Base-by-base conservation (phyloP, 2,113 vertebrate species). In the Cisticola juncidis region DNA sequence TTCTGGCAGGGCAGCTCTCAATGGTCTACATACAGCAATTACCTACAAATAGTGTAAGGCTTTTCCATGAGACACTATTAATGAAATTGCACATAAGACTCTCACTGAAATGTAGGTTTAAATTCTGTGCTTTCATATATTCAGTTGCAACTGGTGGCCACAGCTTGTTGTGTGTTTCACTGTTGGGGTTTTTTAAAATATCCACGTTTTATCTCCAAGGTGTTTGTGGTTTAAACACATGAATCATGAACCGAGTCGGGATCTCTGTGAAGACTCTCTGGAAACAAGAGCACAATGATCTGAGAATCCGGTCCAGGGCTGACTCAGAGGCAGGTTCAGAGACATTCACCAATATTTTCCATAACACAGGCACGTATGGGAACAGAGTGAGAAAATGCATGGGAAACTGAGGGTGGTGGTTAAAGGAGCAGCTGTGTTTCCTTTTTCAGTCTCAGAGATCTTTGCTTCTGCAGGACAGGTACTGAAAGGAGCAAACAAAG, bases 171-270 rank as follows among this genome's bases (percentile, higher is more conserved):
- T 66, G 42, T 36, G 33, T n/a, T 40, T 69, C 11, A 11, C 44
- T 62, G 62, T 17, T 54, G 18, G 42, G 40, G 8, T 9, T 58
- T 25, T 50, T 54, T 19, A 2, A 2, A 47, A 36, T 56, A 83
- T 36, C 29, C 40, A 56, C 12, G 22, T 2, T 56, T 68, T 77
- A 62, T 95, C 74, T 94, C 93, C 88, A 90, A 86, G 92, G 85
- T 84, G 60, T 88, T 90, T 81, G 90, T 92, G 40, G 14, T 84
- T 92, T 83, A 93, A 96, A 93, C 50, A 81, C 6, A 22, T 64
- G 56, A 92, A 68, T 91, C 60, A 66, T 11, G 2, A 74, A 35
- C 44, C 78, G 80, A 78, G 17, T 23, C 0, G 2, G 48, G 21
- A 88, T 29, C 20, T 70, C 31, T 36, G 16, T 88, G 44, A 60